Evolutionary conservation across 1,140 invertebrate genomes (phyloP), one percentile per base, ranked within the genome.

Genomic region (Solen grandis): DNA sequence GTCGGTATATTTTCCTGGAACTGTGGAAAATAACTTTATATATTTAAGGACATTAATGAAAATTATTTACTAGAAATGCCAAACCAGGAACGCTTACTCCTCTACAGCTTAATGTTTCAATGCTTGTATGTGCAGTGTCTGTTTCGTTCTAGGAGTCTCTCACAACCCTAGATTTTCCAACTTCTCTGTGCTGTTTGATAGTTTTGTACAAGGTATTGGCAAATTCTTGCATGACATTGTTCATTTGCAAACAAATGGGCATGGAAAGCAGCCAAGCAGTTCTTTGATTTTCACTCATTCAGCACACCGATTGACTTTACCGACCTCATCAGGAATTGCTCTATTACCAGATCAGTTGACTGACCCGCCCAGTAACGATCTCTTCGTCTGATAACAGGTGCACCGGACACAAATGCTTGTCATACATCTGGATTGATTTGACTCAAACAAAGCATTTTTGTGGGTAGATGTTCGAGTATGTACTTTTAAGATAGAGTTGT

Each of bases 361-460:
- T 91, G 78, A 29, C 93, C 93, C 55, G 87, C 89, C 89, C 90
- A 93, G 83, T 88, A 91, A 82, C 90, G 89, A 70, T 93, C 82
- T 36, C 63, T 78, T 50, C 84, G 35, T 25, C 85, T 27, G 2
- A 87, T 22, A 31, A 84, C 85, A 79, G 84, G 80, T 16, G 68
- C 36, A 38, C 85, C 74, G 13, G 33, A 16, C 35, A 13, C 13
- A 27, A 82, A 80, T 1, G 31, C 22, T 14, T 2, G 16, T 50
- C 63, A 70, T 29, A 78, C 38, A 19, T 76, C 36, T 22, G 72
- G 70, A 66, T 85, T 65, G 14, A 54, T 46, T 33, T 29, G 5
- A 16, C 57, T 13, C 19, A 83, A 35, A 5, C 36, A 5, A 10
- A 75, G 38, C 76, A 83, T 80, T n/a, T 66, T 65, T 77, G 59